Conservation (phyloP, 2,888 invertebrate species). For the Pimpla rufipes region DNA sequence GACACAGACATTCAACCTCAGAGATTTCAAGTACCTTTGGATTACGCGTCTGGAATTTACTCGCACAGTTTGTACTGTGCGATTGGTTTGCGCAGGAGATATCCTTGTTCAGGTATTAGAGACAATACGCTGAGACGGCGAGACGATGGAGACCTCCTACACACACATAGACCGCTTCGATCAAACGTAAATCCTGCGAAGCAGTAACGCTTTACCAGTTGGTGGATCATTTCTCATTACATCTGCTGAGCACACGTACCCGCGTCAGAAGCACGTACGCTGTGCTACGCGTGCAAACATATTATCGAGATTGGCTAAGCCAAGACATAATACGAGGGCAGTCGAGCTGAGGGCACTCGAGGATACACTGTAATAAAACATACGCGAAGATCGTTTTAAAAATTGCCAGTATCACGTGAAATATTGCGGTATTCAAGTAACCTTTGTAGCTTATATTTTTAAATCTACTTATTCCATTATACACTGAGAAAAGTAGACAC, state of each 20-base stretch:
- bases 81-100: constrained; percentile 25
- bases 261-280: constrained; percentile 57
- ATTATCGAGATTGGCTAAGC: constrained; percentile 39
- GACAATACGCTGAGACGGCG: constrained; percentile 14
- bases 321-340: constrained; percentile 30
- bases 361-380: not conserved
- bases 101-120: constrained; percentile 56
- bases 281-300: constrained; percentile 57
- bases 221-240: constrained; percentile 59
- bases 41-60: constrained; percentile 48
- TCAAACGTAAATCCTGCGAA: constrained; percentile 38
- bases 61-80: constrained; percentile 30
- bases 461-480: too few species aligned
- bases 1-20: constrained; percentile 18
- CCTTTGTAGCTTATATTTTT: too few species aligned
- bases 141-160: constrained; percentile 21
- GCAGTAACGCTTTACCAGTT: constrained; percentile 14
- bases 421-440: not conserved
- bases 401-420: not conserved
- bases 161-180: constrained; percentile 24
- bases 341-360: not conserved
- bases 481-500: too few species aligned
- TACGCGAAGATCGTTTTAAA: not conserved
- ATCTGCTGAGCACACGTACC: constrained; percentile 55
- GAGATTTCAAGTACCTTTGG: constrained; percentile 24